Conservation (phyloP, 2,113 vertebrate genomes). For the Platichthys flesus region DNA sequence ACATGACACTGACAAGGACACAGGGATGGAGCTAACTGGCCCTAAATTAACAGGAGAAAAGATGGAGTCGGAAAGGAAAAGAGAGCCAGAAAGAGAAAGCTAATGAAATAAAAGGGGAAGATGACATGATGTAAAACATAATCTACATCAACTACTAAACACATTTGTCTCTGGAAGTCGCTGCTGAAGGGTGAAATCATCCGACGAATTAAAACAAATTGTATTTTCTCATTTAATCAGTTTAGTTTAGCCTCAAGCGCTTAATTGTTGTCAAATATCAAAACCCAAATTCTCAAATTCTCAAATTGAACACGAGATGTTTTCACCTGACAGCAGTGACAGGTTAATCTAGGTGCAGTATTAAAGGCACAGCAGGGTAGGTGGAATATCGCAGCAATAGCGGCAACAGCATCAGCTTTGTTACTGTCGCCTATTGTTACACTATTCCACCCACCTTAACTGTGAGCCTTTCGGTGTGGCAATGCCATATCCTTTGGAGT, state of each 20-base stretch:
- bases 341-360: slow-evolving; percentile 32
- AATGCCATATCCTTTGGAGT: slow-evolving; percentile 99
- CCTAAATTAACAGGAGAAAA: slow-evolving; percentile 25
- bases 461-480: slow-evolving; percentile 99
- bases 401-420: slow-evolving; percentile 72
- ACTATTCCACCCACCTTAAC: slow-evolving; percentile 99
- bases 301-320: background rate
- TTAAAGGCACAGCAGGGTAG: slow-evolving; percentile 97
- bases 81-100: slow-evolving; percentile 10
- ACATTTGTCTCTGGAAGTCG: slow-evolving; percentile 17
- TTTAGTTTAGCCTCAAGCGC: too few relatives aligned
- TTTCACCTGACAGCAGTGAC: slow-evolving; percentile 69
- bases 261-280: background rate
- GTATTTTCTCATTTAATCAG: too few relatives aligned
- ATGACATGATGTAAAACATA: slow-evolving; percentile 42
- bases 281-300: background rate
- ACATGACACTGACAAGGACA: slow-evolving; percentile 35
- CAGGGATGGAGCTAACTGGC: slow-evolving; percentile 35
- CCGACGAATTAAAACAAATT: too few relatives aligned
- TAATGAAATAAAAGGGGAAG: background rate
- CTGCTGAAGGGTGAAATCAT: slow-evolving; percentile 63
- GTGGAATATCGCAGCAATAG: slow-evolving; percentile 99
- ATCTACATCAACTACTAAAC: slow-evolving; percentile 23
- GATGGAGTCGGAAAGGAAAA: background rate
- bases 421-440: slow-evolving; percentile 91